These are phyloP conservation scores for Anableps anableps DNA, from an alignment of 2,797 vertebrate genomes.

Conservation along the genomic window DNA sequence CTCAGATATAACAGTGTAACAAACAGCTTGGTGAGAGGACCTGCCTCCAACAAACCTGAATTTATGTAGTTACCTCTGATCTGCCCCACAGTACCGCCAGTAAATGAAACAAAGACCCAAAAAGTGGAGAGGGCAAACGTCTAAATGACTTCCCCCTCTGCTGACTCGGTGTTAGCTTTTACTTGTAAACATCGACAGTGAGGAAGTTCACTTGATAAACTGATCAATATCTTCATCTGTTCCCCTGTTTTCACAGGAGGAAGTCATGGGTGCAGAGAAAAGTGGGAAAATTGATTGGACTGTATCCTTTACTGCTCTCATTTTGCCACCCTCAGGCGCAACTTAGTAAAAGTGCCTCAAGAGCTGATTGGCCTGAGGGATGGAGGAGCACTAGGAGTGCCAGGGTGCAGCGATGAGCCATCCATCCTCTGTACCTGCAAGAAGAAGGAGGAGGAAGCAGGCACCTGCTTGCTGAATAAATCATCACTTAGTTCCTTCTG, in stretches of 20 bases:
- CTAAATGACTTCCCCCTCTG: slow-evolving; percentile 44
- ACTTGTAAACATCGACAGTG: slow-evolving; percentile 34
- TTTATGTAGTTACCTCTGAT: slow-evolving; percentile 41
- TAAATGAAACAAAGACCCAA: slow-evolving; percentile 57
- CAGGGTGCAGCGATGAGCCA: slow-evolving; percentile 54
- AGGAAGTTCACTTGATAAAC: slow-evolving; percentile 59
- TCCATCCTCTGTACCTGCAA: slow-evolving; percentile 63
- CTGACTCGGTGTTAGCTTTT: slow-evolving; percentile 47
- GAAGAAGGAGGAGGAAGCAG: slow-evolving; percentile 6
- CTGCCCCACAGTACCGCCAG: slow-evolving; percentile 33
- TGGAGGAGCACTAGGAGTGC: slow-evolving; percentile 43
- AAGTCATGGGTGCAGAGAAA: slow-evolving; percentile 32
- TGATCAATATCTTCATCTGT: slow-evolving; percentile 49
- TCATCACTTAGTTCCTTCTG: slow-evolving; percentile 71
- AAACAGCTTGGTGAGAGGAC: slow-evolving; percentile 19
- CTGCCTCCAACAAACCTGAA: slow-evolving; percentile 40
- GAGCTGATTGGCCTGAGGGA: slow-evolving; percentile 67
- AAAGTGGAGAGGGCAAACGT: slow-evolving; percentile 41
- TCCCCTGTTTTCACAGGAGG: slow-evolving; percentile 15
- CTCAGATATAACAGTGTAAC: slow-evolving; percentile 35
- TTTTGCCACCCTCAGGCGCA: slow-evolving; percentile 43
- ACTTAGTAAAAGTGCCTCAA: slow-evolving; percentile 57
- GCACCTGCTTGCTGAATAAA: slow-evolving; percentile 75
- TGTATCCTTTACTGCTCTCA: slow-evolving; percentile 40
- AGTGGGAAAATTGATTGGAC: slow-evolving; percentile 46